Evolutionary conservation across 2,797 vertebrate genomes (phyloP).

Genomic region (Decapterus maruadsi): DNA sequence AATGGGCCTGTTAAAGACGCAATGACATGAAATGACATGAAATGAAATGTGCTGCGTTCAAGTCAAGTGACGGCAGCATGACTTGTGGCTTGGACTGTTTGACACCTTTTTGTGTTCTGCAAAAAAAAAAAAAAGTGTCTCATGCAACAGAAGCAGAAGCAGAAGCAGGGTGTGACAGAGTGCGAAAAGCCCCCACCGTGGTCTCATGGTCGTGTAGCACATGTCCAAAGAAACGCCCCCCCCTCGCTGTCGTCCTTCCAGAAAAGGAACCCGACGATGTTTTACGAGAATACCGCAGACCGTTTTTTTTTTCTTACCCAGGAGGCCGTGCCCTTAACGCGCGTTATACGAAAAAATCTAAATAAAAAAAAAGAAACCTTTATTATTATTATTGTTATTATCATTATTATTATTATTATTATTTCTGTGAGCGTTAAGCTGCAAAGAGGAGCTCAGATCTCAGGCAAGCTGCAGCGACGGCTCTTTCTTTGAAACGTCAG

Average conservation of each 20-base stretch:
- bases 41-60: not conserved
- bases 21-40: no score
- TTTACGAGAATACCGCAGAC: not conserved
- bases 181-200: constrained; percentile 49
- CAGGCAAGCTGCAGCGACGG: not conserved
- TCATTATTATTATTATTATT: not conserved
- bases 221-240: not conserved
- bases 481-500: constrained; percentile 55
- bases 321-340: not conserved
- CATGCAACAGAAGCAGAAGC: constrained; percentile 18
- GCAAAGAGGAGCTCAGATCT: constrained; percentile 35
- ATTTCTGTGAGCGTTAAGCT: not conserved
- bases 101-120: constrained; percentile 55
- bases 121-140: constrained; percentile 34
- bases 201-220: constrained; percentile 21
- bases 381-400: not conserved
- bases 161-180: constrained; percentile 24
- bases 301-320: not conserved
- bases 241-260: not conserved
- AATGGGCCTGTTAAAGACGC: not conserved
- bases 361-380: not conserved
- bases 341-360: not conserved
- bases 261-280: not conserved
- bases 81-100: constrained; percentile 42
- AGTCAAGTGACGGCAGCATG: not conserved